phyloP scores from a whole-genome alignment of 2,797 vertebrate genomes.

The Crenichthys baileyi region DNA sequence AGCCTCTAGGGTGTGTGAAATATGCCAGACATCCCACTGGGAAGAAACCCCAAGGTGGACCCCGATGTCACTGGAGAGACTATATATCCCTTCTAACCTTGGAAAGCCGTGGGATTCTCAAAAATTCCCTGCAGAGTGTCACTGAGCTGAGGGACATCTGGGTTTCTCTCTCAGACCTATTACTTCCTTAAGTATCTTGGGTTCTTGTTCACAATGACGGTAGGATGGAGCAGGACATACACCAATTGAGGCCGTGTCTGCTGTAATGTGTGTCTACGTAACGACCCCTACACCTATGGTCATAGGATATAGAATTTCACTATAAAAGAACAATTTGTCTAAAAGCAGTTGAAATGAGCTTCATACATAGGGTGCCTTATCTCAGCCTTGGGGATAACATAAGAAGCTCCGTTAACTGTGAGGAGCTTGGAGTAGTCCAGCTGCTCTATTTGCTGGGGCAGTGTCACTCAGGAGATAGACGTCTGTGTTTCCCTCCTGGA shows the following conservation, averaged over 20 bases:
- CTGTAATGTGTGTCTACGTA: background rate
- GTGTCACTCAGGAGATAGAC: background rate
- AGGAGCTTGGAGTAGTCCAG: background rate
- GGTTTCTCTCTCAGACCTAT: background rate
- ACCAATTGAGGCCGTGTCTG: background rate
- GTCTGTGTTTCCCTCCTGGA: background rate
- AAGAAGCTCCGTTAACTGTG: background rate
- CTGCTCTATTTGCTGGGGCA: background rate
- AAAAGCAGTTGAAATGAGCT: background rate
- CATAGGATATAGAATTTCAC: too few relatives aligned
- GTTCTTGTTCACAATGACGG: background rate
- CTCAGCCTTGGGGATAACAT: background rate
- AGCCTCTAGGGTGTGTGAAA: background rate
- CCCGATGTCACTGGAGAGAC: background rate
- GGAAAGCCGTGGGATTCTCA: background rate
- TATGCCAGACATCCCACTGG: background rate
- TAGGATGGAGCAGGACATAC: background rate
- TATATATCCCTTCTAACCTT: background rate
- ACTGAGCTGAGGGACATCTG: background rate
- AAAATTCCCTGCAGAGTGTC: background rate
- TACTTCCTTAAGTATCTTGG: background rate
- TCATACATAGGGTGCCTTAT: background rate
- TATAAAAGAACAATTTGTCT: background rate
- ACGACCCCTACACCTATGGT: background rate
- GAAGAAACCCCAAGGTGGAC: background rate